Conservation (phyloP, 2,113 vertebrate species). For the Canis aureus region DNA sequence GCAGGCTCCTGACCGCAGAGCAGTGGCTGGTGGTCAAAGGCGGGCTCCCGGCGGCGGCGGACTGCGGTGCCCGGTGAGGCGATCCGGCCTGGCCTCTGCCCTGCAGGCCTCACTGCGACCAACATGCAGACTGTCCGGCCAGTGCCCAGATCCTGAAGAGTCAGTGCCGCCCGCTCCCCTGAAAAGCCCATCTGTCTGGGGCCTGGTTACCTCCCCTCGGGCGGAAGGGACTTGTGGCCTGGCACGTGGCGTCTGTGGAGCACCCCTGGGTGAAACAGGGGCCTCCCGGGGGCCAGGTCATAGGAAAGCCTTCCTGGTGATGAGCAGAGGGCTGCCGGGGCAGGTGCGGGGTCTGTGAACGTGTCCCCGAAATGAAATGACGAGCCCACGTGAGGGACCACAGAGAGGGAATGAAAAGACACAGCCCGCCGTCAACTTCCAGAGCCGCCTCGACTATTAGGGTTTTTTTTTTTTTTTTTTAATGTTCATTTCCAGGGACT, state of each 20-base stretch:
- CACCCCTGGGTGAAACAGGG: background rate
- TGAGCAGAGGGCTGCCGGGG: background rate
- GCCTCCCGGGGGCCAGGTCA: rapidly evolving
- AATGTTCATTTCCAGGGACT: slow-evolving; percentile 63
- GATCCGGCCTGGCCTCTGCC: rapidly evolving
- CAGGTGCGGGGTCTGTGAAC: background rate
- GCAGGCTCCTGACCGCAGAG: rapidly evolving
- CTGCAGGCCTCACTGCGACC: rapidly evolving
- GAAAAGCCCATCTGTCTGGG: background rate
- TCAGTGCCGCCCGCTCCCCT: rapidly evolving
- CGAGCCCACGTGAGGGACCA: background rate
- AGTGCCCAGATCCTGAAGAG: background rate
- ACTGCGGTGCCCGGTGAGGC: background rate
- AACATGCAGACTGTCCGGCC: rapidly evolving
- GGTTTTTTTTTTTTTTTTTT: background rate
- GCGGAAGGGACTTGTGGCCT: background rate
- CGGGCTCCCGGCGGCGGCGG: too few relatives aligned
- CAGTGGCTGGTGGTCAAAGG: too few relatives aligned
- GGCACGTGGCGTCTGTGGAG: background rate
- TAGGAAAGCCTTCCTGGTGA: background rate
- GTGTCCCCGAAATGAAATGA: background rate
- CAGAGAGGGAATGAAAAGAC: slow-evolving; percentile 26
- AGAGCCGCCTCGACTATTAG: background rate
- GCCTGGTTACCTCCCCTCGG: background rate
- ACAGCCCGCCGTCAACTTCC: rapidly evolving